These are phyloP conservation scores for Megaceryle torquata DNA, from an alignment of 2,113 vertebrate species.

Conservation along the genomic window DNA sequence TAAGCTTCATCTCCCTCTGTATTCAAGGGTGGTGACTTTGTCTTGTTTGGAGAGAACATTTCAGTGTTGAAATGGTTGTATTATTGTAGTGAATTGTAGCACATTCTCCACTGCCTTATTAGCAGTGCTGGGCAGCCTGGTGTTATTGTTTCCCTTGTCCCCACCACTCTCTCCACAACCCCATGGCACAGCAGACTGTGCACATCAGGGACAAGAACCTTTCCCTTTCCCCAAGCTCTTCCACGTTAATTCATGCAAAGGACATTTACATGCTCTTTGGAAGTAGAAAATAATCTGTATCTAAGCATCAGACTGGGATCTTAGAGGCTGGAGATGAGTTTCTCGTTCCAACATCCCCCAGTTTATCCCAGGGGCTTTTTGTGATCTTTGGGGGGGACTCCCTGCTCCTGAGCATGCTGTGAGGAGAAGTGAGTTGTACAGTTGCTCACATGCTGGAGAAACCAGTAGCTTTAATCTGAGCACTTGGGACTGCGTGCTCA, in stretches of 20 bases:
- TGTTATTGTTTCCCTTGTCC: neutral
- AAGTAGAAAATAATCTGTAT: neutral
- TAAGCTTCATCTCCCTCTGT: neutral
- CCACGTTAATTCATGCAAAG: neutral
- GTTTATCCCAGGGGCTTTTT: neutral
- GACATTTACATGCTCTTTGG: neutral
- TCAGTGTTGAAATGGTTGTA: neutral
- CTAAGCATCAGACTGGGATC: neutral
- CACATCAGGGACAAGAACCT: neutral
- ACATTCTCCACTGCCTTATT: neutral
- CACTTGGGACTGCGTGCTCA: neutral
- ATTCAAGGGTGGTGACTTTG: neutral
- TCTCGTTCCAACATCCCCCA: neutral
- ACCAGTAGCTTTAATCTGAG: neutral
- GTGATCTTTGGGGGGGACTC: neutral
- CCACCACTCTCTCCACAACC: neutral
- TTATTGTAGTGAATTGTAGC: neutral
- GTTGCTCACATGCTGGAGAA: neutral
- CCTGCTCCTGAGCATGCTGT: accelerated
- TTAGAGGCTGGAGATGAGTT: neutral
- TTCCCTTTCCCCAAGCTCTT: neutral
- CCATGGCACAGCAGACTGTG: neutral
- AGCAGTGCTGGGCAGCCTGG: neutral
- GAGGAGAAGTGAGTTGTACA: neutral
- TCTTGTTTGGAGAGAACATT: neutral